Evolutionary conservation across 1,140 invertebrate genomes (phyloP).

Genomic region (Solen grandis): DNA sequence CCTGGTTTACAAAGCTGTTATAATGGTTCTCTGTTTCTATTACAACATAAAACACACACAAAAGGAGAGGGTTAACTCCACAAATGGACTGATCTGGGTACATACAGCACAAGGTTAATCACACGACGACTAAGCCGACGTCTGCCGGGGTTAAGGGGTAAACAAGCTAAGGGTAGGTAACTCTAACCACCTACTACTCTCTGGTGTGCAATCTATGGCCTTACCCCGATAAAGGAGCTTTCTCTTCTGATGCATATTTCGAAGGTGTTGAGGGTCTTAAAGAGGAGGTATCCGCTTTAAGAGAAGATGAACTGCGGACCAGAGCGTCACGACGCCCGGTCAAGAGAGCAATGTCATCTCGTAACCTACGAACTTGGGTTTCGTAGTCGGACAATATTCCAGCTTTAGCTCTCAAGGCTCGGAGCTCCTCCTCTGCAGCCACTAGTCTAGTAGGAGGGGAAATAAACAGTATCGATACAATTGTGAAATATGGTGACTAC

Average conservation of each 20-base stretch:
- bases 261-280: slow-evolving; percentile 30
- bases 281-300: slow-evolving; percentile 35
- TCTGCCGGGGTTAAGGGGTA: too few species aligned
- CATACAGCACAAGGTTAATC: too few species aligned
- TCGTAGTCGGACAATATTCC: slow-evolving; percentile 77
- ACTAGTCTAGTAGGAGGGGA: slow-evolving; percentile 68
- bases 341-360: slow-evolving; percentile 78
- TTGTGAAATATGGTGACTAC: too few species aligned
- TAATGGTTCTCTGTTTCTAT: too few species aligned
- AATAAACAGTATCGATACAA: neutral
- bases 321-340: slow-evolving; percentile 67
- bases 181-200: too few species aligned
- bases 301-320: slow-evolving; percentile 56
- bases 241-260: slow-evolving; percentile 30
- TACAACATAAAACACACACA: too few species aligned
- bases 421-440: slow-evolving; percentile 74
- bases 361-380: slow-evolving; percentile 74
- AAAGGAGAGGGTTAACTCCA: too few species aligned
- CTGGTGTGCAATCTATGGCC: slow-evolving; percentile 32
- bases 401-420: slow-evolving; percentile 71
- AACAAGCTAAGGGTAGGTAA: too few species aligned
- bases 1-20: too few species aligned
- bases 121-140: too few species aligned
- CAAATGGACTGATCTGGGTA: too few species aligned
- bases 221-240: slow-evolving; percentile 60